A percentile compares a stretch with the other conserved stretches of the same genome.
phyloP scores from a whole-genome alignment of 2,888 invertebrate genomes.

The Achlya flavicornis region DNA sequence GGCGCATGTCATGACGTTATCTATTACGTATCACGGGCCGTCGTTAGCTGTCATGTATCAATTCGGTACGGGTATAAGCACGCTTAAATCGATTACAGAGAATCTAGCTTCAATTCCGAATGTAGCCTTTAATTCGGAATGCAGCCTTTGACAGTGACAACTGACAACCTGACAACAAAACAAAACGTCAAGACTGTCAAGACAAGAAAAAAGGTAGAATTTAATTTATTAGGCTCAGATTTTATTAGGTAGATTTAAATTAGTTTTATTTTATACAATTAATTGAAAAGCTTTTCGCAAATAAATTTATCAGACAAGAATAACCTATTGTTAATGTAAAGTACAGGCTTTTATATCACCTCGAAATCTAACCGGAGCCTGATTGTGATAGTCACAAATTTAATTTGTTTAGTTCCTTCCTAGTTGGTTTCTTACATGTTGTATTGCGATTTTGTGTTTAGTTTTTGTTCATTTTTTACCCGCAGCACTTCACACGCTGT shows the following conservation, averaged over 20 bases:
- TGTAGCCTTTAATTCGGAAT: too few relatives aligned
- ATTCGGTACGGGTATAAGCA: too few relatives aligned
- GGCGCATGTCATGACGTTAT: too few relatives aligned
- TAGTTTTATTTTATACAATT: too few relatives aligned
- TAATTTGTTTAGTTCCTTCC: constrained; percentile 21
- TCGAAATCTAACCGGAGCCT: not conserved
- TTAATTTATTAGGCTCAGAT: not conserved
- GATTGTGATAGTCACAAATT: not conserved
- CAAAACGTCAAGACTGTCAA: not conserved
- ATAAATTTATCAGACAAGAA: not conserved
- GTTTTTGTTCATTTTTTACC: constrained; percentile 49
- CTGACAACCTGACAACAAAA: not conserved
- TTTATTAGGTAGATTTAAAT: too few relatives aligned
- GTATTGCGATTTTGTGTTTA: constrained; percentile 43
- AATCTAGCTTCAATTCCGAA: too few relatives aligned
- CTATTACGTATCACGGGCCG: too few relatives aligned
- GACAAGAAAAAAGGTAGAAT: not conserved
- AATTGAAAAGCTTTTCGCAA: not conserved
- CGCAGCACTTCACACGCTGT: constrained; percentile 39
- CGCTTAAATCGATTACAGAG: too few relatives aligned
- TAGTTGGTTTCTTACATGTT: constrained; percentile 43
- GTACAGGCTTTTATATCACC: not conserved
- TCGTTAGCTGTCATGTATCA: too few relatives aligned
- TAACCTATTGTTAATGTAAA: not conserved
- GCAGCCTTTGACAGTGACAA: not conserved